Evolutionary conservation across 2,797 vertebrate genomes (phyloP).

Genomic region (Rhabdophis nuchalis): DNA sequence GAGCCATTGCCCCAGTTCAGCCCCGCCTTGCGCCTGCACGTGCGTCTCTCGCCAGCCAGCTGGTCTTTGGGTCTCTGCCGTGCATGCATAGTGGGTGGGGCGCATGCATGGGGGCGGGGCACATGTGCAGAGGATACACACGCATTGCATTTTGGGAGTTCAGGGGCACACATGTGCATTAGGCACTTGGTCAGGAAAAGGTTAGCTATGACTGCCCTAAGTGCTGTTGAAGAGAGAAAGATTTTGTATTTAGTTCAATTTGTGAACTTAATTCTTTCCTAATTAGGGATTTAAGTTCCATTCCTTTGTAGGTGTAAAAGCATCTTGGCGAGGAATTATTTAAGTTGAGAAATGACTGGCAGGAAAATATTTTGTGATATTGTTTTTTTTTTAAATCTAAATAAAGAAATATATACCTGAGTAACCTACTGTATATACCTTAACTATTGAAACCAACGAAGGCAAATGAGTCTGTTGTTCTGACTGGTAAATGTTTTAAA

Average conservation of each 20-base stretch:
- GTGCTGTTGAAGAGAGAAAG: not conserved
- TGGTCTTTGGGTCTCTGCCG: no score
- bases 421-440: not conserved
- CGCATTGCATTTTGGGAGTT: no score
- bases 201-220: no score
- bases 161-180: no score
- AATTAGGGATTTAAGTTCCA: not conserved
- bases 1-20: no score
- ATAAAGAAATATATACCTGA: not conserved
- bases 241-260: not conserved
- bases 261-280: not conserved
- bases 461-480: not conserved
- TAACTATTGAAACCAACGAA: not conserved
- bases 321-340: not conserved
- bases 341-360: not conserved
- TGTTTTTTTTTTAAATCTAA: not conserved
- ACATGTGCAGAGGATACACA: no score
- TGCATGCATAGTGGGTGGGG: no score
- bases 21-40: no score
- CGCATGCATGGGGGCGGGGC: no score
- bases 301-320: not conserved
- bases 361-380: not conserved
- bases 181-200: no score
- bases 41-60: no score
- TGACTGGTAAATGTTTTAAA: not conserved